A percentile compares a stretch with the other conserved stretches of the same genome.
Conservation (phyloP, 2,113 vertebrate genomes). For the Otus sunia region DNA sequence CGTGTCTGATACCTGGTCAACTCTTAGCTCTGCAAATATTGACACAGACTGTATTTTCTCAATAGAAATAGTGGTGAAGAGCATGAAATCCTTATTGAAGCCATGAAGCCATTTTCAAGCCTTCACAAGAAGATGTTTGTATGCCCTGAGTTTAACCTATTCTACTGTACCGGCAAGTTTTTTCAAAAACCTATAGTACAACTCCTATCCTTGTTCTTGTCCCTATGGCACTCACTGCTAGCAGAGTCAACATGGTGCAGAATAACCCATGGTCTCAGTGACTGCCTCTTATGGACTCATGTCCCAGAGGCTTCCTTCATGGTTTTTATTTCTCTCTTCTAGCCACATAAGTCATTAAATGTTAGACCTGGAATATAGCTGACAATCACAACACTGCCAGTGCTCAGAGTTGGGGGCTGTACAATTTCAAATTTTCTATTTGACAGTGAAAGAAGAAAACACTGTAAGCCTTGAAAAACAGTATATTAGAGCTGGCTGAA, state of each 20-base stretch:
- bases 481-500: background rate
- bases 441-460: background rate
- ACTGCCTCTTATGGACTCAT: background rate
- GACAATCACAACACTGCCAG: background rate
- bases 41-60: background rate
- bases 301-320: background rate
- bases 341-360: background rate
- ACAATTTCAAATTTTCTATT: background rate
- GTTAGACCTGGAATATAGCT: background rate
- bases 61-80: background rate
- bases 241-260: rapidly evolving
- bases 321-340: background rate
- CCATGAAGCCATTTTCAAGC: background rate
- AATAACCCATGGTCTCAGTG: background rate
- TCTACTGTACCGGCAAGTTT: background rate
- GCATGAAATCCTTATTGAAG: background rate
- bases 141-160: background rate
- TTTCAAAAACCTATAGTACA: background rate
- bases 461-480: background rate
- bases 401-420: background rate
- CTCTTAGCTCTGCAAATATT: constrained; percentile 18
- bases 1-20: background rate
- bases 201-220: background rate
- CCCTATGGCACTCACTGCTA: background rate
- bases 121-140: background rate